These are phyloP conservation scores for Caenorhabditis remanei DNA, from an alignment of 1,140 invertebrate species.

Conservation along the genomic window DNA sequence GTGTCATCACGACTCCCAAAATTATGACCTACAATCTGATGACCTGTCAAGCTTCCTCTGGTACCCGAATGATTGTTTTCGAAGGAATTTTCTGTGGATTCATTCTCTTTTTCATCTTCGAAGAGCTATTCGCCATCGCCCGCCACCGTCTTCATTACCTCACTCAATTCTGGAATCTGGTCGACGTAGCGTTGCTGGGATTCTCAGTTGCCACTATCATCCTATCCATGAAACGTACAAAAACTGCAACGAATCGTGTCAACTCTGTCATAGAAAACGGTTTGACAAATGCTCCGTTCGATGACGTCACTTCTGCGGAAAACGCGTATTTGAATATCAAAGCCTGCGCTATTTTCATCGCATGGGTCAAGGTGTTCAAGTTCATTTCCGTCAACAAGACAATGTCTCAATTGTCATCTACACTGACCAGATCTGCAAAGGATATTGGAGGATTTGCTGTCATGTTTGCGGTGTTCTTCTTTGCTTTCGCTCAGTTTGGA, in stretches of 20 bases:
- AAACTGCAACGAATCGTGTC: constrained; percentile 78
- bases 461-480: constrained; percentile 88
- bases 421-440: constrained; percentile 83
- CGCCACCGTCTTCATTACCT: constrained; percentile 81
- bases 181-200: constrained; percentile 82
- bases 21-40: constrained; percentile 82
- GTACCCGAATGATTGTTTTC: constrained; percentile 82
- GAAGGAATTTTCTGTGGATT: constrained; percentile 82
- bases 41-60: constrained; percentile 80
- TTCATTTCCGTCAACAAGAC: constrained; percentile 86
- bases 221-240: constrained; percentile 58
- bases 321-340: constrained; percentile 81
- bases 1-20: constrained; percentile 82
- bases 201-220: constrained; percentile 74
- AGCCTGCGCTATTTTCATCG: constrained; percentile 82
- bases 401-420: constrained; percentile 84
- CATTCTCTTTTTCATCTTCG: constrained; percentile 83
- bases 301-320: constrained; percentile 81
- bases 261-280: constrained; percentile 78
- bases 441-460: constrained; percentile 85
- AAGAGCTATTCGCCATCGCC: constrained; percentile 80
- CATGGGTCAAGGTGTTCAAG: constrained; percentile 83
- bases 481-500: constrained; percentile 85
- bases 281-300: constrained; percentile 80
- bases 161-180: constrained; percentile 82